Percentiles rank a stretch among this genome's conserved stretches.
Conservation (phyloP, 2,888 invertebrate genomes). For the Andrena bucephala region DNA sequence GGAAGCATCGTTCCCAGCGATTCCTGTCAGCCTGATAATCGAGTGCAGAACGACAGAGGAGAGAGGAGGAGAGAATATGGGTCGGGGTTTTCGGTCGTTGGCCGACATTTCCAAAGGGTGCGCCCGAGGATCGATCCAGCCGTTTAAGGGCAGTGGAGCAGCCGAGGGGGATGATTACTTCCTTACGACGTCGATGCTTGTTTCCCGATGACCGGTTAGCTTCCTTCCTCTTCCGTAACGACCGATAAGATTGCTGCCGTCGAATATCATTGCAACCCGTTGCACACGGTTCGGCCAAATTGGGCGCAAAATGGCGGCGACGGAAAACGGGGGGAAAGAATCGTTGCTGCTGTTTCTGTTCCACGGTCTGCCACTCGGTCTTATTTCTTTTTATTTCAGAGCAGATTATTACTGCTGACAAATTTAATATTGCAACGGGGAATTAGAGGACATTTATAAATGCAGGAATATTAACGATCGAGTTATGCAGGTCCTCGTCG, state of each 20-base stretch:
- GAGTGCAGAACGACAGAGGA: slow-evolving; percentile 16
- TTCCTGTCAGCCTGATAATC: slow-evolving; percentile 45
- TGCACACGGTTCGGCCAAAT: slow-evolving; percentile 31
- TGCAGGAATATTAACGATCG: too few relatives aligned
- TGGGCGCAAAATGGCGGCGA: slow-evolving; percentile 19
- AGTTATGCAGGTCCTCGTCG: too few relatives aligned
- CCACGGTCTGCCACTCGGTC: neutral
- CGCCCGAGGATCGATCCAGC: slow-evolving; percentile 59
- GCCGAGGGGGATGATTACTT: slow-evolving; percentile 61
- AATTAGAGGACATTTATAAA: too few relatives aligned
- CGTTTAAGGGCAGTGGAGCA: slow-evolving; percentile 57
- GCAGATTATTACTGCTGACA: too few relatives aligned
- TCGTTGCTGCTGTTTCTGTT: neutral
- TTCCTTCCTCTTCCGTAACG: slow-evolving; percentile 46
- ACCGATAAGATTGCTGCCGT: slow-evolving; percentile 58
- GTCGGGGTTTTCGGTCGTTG: slow-evolving; percentile 56
- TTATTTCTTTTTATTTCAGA: neutral
- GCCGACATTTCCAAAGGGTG: slow-evolving; percentile 65
- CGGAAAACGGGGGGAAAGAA: neutral
- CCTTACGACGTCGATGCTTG: slow-evolving; percentile 58
- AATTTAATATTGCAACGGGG: too few relatives aligned
- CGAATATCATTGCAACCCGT: slow-evolving; percentile 40
- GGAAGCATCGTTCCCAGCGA: slow-evolving; percentile 47
- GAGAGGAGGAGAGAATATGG: slow-evolving; percentile 22
- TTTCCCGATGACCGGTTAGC: slow-evolving; percentile 51